Conservation (phyloP, 2,113 vertebrate species). For the Numida meleagris region DNA sequence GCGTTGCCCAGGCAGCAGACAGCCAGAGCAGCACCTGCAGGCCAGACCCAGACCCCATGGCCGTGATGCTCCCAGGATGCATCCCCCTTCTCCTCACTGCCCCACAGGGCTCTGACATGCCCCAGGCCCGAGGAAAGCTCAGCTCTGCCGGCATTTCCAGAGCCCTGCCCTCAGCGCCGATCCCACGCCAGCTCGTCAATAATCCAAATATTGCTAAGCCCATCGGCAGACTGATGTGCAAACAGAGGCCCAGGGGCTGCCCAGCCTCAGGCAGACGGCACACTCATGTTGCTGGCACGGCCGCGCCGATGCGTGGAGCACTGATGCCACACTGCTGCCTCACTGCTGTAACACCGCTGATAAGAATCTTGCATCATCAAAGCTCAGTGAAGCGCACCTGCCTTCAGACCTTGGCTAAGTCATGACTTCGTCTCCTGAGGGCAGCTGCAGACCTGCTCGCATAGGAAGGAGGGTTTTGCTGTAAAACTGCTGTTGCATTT, state of each 20-base stretch:
- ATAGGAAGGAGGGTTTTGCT: not conserved
- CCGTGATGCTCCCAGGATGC: not conserved
- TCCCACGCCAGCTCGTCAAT: rapidly evolving
- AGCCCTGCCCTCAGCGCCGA: not conserved
- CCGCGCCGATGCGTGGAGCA: rapidly evolving
- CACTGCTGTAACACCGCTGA: not conserved
- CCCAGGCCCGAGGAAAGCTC: not conserved
- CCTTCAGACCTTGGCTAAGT: not conserved
- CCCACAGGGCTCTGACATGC: not conserved
- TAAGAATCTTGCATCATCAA: not conserved
- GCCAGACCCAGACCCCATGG: not conserved
- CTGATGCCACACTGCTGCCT: not conserved
- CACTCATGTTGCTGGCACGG: not conserved
- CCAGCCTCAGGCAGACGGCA: not conserved
- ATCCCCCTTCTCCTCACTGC: not conserved
- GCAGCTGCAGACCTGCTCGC: not conserved
- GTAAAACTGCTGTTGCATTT: not conserved
- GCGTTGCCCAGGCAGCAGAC: not conserved
- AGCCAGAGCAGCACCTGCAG: not conserved
- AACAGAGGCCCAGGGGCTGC: not conserved
- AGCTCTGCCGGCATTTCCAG: not conserved
- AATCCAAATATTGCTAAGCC: not conserved
- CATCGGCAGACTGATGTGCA: not conserved
- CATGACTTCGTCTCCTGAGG: rapidly evolving
- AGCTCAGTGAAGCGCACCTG: not conserved